Evolutionary conservation across 2,888 invertebrate species (phyloP).

Genomic region (Cephus pygmeus): DNA sequence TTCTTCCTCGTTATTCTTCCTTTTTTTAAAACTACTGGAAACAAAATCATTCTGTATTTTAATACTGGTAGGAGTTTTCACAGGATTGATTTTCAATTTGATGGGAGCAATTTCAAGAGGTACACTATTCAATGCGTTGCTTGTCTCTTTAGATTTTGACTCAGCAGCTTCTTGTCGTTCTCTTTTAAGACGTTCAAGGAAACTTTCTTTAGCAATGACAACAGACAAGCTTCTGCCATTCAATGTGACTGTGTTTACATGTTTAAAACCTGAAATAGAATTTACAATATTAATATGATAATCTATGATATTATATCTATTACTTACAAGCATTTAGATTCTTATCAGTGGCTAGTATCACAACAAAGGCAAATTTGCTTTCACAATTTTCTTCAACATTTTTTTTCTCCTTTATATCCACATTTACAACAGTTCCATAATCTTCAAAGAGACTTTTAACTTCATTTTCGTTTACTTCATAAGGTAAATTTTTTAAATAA

Average conservation of each 20-base stretch:
- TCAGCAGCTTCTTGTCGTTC: constrained; percentile 32
- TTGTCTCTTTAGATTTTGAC: constrained; percentile 19
- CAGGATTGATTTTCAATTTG: too few relatives aligned
- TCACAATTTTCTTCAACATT: constrained; percentile 23
- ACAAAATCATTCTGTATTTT: too few relatives aligned
- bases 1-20: too few relatives aligned
- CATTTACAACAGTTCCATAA: constrained; percentile 33
- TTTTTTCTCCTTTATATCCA: constrained; percentile 40
- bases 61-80: too few relatives aligned
- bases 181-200: constrained; percentile 37
- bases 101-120: constrained; percentile 67
- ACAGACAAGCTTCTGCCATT: constrained; percentile 29
- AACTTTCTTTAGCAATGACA: constrained; percentile 42
- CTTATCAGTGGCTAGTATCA: constrained; percentile 32
- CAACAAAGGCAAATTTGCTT: constrained; percentile 39
- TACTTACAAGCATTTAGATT: constrained; percentile 36
- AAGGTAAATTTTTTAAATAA: constrained; percentile 37
- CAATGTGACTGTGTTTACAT: constrained; percentile 25
- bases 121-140: constrained; percentile 72
- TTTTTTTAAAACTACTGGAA: too few relatives aligned
- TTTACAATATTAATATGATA: background rate
- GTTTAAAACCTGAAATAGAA: constrained; percentile 32
- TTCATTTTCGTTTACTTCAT: constrained; percentile 20
- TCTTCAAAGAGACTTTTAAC: constrained; percentile 31
- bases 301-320: background rate